Conservation (phyloP, 2,797 vertebrate species). For the Diplodus puntazzo region DNA sequence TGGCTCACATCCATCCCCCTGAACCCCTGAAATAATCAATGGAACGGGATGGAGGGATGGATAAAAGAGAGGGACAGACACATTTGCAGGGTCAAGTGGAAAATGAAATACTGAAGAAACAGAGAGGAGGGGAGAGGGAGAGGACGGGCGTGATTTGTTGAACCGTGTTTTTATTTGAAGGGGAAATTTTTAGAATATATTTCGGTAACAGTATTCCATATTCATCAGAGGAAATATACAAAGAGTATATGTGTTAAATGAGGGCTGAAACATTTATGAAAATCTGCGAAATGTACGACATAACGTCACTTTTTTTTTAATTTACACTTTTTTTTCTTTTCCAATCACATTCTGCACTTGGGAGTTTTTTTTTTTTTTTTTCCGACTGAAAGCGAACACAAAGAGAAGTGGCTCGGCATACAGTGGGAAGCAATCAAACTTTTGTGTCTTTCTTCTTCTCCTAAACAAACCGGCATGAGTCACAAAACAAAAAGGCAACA, state of each 20-base stretch:
- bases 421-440: constrained; percentile 57
- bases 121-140: constrained; percentile 28
- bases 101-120: constrained; percentile 73
- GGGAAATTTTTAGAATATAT: constrained; percentile 8
- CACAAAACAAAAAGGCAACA: constrained; percentile 84
- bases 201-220: constrained; percentile 4
- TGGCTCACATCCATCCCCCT: constrained; percentile 73
- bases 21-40: constrained; percentile 79
- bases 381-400: constrained; percentile 21
- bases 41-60: constrained; percentile 65
- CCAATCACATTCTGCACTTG: neutral
- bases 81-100: constrained; percentile 74
- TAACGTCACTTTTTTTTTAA: neutral
- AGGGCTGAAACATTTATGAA: neutral
- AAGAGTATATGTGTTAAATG: neutral
- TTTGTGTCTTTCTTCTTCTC: constrained; percentile 48
- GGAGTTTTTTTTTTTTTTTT: constrained; percentile 2
- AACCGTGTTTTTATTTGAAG: constrained; percentile 31
- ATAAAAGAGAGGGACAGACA: constrained; percentile 61
- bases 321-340: neutral
- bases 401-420: constrained; percentile 38
- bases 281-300: constrained; percentile 20
- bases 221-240: constrained; percentile 11
- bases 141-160: constrained; percentile 47
- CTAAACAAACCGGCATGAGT: constrained; percentile 62